Evolutionary conservation across 2,888 invertebrate genomes (phyloP).

Genomic region (Luffia ferchaultella): DNA sequence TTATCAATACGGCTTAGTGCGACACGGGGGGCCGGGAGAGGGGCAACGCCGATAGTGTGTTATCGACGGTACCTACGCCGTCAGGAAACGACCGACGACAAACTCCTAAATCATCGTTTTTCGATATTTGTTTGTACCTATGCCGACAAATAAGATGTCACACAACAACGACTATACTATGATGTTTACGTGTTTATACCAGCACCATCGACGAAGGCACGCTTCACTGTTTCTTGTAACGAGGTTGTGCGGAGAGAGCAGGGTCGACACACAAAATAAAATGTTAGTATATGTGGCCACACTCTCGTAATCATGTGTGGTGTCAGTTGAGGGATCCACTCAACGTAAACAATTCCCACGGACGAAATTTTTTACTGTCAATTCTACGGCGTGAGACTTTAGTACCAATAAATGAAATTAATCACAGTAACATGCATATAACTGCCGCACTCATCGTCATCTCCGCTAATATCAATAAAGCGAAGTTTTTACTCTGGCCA

Average conservation of each 20-base stretch:
- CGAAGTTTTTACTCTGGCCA: neutral
- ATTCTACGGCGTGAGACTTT: neutral
- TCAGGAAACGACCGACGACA: neutral
- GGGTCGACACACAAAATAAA: too few species aligned
- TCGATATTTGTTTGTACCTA: neutral
- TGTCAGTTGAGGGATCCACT: too few species aligned
- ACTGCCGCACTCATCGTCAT: neutral
- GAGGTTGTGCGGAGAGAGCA: too few species aligned
- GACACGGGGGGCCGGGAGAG: neutral
- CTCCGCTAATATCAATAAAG: neutral
- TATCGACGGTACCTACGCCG: neutral
- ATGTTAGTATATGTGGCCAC: too few species aligned
- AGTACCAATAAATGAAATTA: neutral
- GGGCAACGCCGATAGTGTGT: neutral
- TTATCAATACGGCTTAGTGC: conserved; percentile 52
- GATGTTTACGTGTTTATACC: too few species aligned
- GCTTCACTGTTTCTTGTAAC: too few species aligned
- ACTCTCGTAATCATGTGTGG: too few species aligned
- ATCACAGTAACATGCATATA: neutral
- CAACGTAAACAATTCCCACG: too few species aligned
- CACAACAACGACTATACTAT: too few species aligned
- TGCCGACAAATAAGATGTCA: too few species aligned
- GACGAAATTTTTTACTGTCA: too few species aligned
- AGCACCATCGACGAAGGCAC: too few species aligned
- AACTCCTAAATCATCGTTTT: neutral